Conservation (phyloP, 37 sponge, comb jelly and placozoan genomes). For the Halisarca cf. caerulea region DNA sequence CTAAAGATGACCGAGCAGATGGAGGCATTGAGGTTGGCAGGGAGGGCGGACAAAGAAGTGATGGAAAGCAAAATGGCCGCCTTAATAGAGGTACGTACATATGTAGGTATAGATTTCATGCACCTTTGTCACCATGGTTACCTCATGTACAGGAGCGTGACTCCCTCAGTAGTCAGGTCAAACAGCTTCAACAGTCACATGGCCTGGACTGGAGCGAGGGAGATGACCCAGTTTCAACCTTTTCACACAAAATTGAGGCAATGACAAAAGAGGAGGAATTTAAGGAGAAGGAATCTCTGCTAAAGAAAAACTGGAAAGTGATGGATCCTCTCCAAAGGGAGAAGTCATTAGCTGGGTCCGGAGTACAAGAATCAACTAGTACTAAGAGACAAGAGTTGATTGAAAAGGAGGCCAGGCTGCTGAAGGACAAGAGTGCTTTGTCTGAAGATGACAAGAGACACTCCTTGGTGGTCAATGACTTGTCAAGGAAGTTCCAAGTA, state of each 20-base stretch:
- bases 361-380: not conserved
- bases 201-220: too few species aligned
- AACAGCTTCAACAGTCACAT: too few species aligned
- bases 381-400: not conserved
- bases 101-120: not conserved
- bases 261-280: not conserved
- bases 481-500: not conserved
- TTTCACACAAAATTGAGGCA: not conserved
- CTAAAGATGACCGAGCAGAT: not conserved
- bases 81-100: not conserved
- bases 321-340: conserved; percentile 2
- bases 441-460: not conserved
- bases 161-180: too few species aligned
- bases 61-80: not conserved
- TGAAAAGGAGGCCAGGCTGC: not conserved
- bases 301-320: not conserved
- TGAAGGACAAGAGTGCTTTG: not conserved
- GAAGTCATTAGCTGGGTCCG: not conserved
- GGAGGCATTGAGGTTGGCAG: not conserved
- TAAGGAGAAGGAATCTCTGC: conserved; percentile 8
- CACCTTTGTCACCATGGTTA: not conserved
- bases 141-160: not conserved
- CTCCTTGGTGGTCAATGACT: not conserved
- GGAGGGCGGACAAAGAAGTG: not conserved
- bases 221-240: too few species aligned